phyloP scores from a whole-genome alignment of 2,113 vertebrate genomes.

The Protomyctophum bolini region DNA sequence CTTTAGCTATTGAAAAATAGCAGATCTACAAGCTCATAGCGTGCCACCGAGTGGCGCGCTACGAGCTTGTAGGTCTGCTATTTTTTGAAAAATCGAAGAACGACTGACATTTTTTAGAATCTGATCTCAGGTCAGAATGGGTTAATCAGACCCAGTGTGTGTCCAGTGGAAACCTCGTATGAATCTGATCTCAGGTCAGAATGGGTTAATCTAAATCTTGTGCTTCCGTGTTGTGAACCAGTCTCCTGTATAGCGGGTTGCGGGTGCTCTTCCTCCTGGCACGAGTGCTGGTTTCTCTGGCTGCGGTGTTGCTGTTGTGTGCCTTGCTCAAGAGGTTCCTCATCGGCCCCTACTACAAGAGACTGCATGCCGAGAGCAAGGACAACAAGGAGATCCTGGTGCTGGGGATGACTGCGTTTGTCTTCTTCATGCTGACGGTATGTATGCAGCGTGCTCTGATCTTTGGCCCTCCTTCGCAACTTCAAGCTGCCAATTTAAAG shows the following conservation, averaged over 20 bases:
- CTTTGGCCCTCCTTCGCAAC: background rate
- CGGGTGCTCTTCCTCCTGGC: constrained; percentile 84
- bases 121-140: too few relatives aligned
- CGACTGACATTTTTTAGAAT: too few relatives aligned
- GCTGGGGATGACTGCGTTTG: constrained; percentile 90
- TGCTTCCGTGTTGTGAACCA: constrained; percentile 41
- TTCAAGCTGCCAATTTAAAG: background rate
- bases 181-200: too few relatives aligned
- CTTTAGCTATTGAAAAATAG: too few relatives aligned
- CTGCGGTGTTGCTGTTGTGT: constrained; percentile 87
- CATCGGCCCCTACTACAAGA: constrained; percentile 92
- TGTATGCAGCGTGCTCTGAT: background rate
- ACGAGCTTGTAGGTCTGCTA: too few relatives aligned
- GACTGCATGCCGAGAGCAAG: constrained; percentile 90
- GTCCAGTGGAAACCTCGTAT: too few relatives aligned
- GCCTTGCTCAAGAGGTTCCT: constrained; percentile 86
- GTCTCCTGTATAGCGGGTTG: constrained; percentile 81
- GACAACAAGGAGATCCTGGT: constrained; percentile 95
- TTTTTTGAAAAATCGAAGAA: too few relatives aligned
- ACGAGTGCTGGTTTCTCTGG: constrained; percentile 88
- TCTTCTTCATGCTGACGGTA: constrained; percentile 94
- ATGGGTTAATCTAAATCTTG: background rate
- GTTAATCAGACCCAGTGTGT: too few relatives aligned
- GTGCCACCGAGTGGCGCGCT: too few relatives aligned
- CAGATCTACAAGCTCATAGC: too few relatives aligned